Evolutionary conservation across 2,113 vertebrate species (phyloP).

Genomic region (Tympanuchus pallidicinctus): DNA sequence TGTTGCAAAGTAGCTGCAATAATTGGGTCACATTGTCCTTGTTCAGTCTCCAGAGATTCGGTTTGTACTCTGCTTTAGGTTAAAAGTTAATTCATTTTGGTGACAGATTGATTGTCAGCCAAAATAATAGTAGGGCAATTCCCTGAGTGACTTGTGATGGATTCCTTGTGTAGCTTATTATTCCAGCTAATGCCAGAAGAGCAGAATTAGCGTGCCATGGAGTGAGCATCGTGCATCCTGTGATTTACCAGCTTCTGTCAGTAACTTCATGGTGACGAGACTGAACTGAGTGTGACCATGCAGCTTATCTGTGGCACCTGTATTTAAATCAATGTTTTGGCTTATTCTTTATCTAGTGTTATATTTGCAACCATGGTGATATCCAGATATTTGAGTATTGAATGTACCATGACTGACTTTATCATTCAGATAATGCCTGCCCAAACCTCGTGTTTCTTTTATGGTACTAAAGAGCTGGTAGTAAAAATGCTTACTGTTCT

Average conservation of each 20-base stretch:
- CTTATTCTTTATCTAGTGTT: neutral
- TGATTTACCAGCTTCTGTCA: neutral
- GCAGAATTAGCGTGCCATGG: neutral
- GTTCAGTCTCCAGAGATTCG: slow-evolving; percentile 38
- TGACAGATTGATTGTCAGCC: slow-evolving; percentile 66
- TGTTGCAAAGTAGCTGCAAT: slow-evolving; percentile 48
- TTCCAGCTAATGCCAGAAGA: slow-evolving; percentile 24
- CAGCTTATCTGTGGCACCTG: neutral
- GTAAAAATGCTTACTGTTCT: neutral
- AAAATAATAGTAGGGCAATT: slow-evolving; percentile 65
- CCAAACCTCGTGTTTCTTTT: neutral
- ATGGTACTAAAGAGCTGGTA: neutral
- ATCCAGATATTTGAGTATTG: neutral
- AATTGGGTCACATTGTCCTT: slow-evolving; percentile 68
- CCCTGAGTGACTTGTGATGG: slow-evolving; percentile 53
- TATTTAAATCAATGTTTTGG: neutral
- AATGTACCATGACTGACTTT: neutral
- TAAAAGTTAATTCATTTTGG: slow-evolving; percentile 73
- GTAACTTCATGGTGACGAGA: slow-evolving; percentile 4
- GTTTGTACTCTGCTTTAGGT: slow-evolving; percentile 43
- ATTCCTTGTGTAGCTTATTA: slow-evolving; percentile 37
- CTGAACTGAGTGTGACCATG: neutral
- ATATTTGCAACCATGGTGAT: neutral
- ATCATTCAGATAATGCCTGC: neutral
- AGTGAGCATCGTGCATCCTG: neutral